These are phyloP conservation scores for Apus apus DNA, from an alignment of 2,113 vertebrate species.

Conservation along the genomic window DNA sequence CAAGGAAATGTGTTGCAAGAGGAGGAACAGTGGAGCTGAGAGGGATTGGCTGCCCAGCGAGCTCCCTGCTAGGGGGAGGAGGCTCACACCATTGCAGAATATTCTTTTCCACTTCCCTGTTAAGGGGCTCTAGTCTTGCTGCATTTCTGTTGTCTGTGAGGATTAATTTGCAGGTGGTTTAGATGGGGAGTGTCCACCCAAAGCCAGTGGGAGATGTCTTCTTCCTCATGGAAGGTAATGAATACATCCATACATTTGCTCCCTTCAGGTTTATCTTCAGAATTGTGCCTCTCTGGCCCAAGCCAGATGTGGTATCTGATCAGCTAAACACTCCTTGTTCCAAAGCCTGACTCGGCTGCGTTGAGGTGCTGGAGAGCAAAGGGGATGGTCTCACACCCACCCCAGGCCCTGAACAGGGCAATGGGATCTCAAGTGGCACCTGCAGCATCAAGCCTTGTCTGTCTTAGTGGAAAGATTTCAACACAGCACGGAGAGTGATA, in stretches of 20 bases:
- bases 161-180: neutral
- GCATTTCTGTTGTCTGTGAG: accelerated
- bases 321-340: neutral
- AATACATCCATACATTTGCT: neutral
- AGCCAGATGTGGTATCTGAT: neutral
- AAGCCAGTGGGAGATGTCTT: neutral
- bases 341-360: neutral
- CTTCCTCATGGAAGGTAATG: neutral
- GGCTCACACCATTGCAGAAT: neutral
- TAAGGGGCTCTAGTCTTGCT: neutral
- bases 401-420: neutral
- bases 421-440: neutral
- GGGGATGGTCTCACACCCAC: neutral
- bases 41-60: neutral
- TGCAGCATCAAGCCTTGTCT: neutral
- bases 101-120: neutral
- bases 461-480: neutral
- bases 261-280: neutral
- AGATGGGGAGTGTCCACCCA: neutral
- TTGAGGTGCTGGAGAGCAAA: neutral
- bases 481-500: neutral
- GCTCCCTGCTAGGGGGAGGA: neutral
- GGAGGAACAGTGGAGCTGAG: neutral
- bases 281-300: neutral
- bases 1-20: too few relatives aligned